Conservation (phyloP, 2,113 vertebrate genomes). For the Gymnogyps californianus region DNA sequence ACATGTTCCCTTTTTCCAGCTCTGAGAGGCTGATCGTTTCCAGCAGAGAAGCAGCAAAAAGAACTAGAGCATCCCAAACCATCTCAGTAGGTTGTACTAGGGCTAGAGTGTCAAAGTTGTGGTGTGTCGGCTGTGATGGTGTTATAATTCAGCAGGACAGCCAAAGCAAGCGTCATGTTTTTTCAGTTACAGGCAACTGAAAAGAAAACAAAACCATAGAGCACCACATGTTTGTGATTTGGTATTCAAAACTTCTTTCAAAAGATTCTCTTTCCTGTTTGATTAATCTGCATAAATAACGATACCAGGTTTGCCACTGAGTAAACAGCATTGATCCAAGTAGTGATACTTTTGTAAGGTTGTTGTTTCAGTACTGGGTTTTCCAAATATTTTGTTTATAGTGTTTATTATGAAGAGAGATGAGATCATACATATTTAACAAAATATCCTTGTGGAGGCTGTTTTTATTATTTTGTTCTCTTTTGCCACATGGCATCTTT, state of each 20-base stretch:
- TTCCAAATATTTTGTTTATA: conserved; percentile 40
- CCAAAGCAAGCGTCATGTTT: conserved; percentile 38
- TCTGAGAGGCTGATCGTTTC: background rate
- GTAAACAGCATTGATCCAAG: conserved; percentile 2
- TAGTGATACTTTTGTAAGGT: background rate
- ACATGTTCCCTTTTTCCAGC: background rate
- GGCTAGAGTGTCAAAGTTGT: background rate
- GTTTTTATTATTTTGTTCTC: conserved; percentile 8
- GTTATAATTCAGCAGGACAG: background rate
- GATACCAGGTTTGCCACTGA: conserved; percentile 55
- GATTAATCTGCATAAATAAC: conserved; percentile 65
- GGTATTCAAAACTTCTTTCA: conserved; percentile 41
- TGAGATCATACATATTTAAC: background rate
- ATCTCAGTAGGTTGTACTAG: background rate
- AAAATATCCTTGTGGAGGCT: background rate
- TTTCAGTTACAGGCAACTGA: conserved; percentile 44
- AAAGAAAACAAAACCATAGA: conserved; percentile 56
- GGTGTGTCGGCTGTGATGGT: background rate
- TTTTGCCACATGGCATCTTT: background rate
- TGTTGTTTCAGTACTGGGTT: conserved; percentile 32
- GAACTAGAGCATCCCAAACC: background rate
- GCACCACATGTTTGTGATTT: conserved; percentile 31
- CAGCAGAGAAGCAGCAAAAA: background rate
- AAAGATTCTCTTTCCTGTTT: conserved; percentile 63
- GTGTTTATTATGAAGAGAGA: conserved; percentile 35